Percentiles rank a stretch among this genome's conserved stretches.
phyloP scores from a whole-genome alignment of 2,797 vertebrate species.

The Sebastiscus tertius region DNA sequence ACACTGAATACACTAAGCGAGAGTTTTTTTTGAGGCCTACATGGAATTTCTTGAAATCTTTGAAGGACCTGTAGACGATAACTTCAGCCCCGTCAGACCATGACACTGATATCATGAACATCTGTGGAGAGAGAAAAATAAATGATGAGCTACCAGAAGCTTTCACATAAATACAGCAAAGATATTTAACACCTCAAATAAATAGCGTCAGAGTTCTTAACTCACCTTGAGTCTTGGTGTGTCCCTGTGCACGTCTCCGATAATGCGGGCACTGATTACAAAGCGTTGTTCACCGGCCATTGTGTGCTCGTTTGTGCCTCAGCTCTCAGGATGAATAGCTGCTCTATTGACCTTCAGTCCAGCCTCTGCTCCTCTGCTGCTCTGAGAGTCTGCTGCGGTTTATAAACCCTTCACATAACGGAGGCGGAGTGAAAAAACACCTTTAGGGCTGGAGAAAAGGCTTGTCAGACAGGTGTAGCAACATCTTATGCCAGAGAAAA shows the following conservation, averaged over 20 bases:
- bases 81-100: constrained; percentile 82
- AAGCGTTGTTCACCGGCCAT: constrained; percentile 70
- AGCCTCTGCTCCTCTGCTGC: background rate
- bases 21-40: constrained; percentile 59
- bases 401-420: background rate
- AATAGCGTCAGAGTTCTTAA: background rate
- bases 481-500: too few species aligned
- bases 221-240: constrained; percentile 76
- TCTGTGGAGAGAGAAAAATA: constrained; percentile 51
- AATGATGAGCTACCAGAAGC: background rate
- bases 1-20: background rate
- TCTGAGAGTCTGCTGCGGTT: fast-evolving
- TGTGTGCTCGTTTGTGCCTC: background rate
- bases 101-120: constrained; percentile 77
- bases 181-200: background rate
- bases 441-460: background rate
- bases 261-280: constrained; percentile 62
- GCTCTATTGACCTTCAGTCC: too few species aligned
- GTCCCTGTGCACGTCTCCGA: constrained; percentile 74
- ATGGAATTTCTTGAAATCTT: constrained; percentile 80
- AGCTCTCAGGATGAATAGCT: background rate
- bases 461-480: too few species aligned
- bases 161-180: background rate
- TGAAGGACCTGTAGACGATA: constrained; percentile 80
- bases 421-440: background rate